Evolutionary conservation across 2,888 invertebrate genomes (phyloP), one percentile per base, ranked within the genome.

Genomic region (Dione juno): DNA sequence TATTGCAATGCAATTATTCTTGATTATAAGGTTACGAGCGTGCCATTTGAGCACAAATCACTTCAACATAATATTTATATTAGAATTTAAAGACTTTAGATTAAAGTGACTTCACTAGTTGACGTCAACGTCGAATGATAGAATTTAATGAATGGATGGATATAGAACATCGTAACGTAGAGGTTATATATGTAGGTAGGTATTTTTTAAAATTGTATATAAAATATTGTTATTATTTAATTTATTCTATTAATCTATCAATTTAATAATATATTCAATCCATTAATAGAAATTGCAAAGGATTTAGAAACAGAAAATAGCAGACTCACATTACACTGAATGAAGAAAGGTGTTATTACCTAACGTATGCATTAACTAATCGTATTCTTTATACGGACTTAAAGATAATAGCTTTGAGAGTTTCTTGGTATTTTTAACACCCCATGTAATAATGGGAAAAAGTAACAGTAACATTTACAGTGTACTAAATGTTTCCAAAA

Each of bases 321-420:
- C 1, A 16, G 8, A 16, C 9, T 48, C 9, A 16, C 9, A 5
- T 48, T 35, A n/a, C 35, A n/a, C 35, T 1, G n/a, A 54, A 16
- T 28, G 3, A 37, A 54, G 5, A n/a, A 54, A 54, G 8, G 10
- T n/a, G 1, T 45, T 45, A 10, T 16, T n/a, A 54, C 10, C 3
- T 37, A 37, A 37, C 37, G 1, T 37, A n/a, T 35, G 6, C n/a
- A 35, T 37, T 54, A n/a, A 54, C 10, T 37, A 10, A n/a, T 37
- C 16, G 16, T 3, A 37, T 54, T 10, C 35, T 57, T 16, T 40
- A 16, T 57, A 11, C 16, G 11, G 16, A 19, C 16, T 19, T 37
- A 16, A 54, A 16, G 37, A 37, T 57, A 57, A 57, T 57, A 37
- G 57, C 57, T 37, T 11, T 40, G 37, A 37, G 57, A 57, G 37